These are phyloP conservation scores for Halictus ligatus DNA, from an alignment of 2,888 invertebrate species.

Conservation along the genomic window DNA sequence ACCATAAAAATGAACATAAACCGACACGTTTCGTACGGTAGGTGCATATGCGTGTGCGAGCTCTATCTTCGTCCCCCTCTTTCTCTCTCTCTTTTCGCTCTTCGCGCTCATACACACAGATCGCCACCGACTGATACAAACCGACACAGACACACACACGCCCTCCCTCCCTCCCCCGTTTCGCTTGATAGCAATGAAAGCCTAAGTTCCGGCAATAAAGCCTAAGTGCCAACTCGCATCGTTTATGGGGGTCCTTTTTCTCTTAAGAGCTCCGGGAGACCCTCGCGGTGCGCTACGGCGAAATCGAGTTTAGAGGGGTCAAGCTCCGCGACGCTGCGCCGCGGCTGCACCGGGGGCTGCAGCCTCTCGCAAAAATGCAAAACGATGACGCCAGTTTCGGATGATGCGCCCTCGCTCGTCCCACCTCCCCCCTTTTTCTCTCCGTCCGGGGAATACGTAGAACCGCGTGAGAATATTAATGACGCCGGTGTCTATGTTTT, in stretches of 20 bases:
- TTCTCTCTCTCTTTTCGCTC: background rate
- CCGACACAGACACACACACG: background rate
- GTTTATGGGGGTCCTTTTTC: conserved; percentile 66
- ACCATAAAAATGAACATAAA: conserved; percentile 80
- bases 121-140: background rate
- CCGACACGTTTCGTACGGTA: conserved; percentile 73
- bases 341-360: conserved; percentile 1
- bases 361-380: conserved; percentile 17
- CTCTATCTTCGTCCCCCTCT: conserved; percentile 9
- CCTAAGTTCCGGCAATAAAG: conserved; percentile 70
- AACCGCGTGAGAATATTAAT: conserved; percentile 23
- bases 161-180: background rate
- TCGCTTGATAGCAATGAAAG: conserved; percentile 68
- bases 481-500: background rate
- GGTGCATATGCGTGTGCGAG: conserved; percentile 44
- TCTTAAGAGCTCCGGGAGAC: conserved; percentile 48
- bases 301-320: conserved; percentile 64
- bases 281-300: conserved; percentile 57
- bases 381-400: conserved; percentile 14
- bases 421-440: background rate
- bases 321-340: conserved; percentile 12
- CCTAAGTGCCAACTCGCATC: conserved; percentile 71
- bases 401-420: background rate
- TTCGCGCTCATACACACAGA: background rate
- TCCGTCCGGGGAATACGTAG: background rate